Conservation (phyloP, 2,888 invertebrate genomes). For the Mythimna albipuncta region DNA sequence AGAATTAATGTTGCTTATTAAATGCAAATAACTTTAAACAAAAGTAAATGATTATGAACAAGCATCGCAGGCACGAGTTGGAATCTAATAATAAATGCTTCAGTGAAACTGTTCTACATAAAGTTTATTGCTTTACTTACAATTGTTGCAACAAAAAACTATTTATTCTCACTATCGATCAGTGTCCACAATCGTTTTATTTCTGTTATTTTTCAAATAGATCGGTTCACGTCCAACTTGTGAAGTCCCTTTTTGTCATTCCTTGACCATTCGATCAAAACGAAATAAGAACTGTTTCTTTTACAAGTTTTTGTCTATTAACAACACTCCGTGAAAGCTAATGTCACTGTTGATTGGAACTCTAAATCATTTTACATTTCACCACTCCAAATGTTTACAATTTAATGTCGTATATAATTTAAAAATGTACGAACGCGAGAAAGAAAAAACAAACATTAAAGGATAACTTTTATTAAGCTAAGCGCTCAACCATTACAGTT, state of each 20-base stretch:
- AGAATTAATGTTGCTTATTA: slow-evolving; percentile 1
- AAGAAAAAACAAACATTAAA: slow-evolving; percentile 76
- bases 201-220: slow-evolving; percentile 74
- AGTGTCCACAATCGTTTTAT: slow-evolving; percentile 65
- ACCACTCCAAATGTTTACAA: slow-evolving; percentile 39
- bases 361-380: slow-evolving; percentile 59
- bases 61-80: slow-evolving; percentile 5
- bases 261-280: slow-evolving; percentile 77
- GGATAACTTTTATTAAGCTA: slow-evolving; percentile 84
- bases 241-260: slow-evolving; percentile 79
- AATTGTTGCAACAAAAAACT: slow-evolving; percentile 63
- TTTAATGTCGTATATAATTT: slow-evolving; percentile 39
- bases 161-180: slow-evolving; percentile 66
- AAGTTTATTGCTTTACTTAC: slow-evolving; percentile 66
- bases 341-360: slow-evolving; percentile 71
- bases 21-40: slow-evolving; percentile 3
- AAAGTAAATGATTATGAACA: slow-evolving; percentile 2
- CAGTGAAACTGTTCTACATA: slow-evolving; percentile 64
- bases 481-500: slow-evolving; percentile 88
- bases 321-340: slow-evolving; percentile 74
- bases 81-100: slow-evolving; percentile 31
- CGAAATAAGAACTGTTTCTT: slow-evolving; percentile 75
- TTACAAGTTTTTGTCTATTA: slow-evolving; percentile 73
- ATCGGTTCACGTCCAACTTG: slow-evolving; percentile 75
- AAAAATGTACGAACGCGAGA: slow-evolving; percentile 47